Evolutionary conservation across 2,113 vertebrate species (phyloP), one percentile per base, ranked within the genome.

Genomic region (Myrmophylax atrothorax): DNA sequence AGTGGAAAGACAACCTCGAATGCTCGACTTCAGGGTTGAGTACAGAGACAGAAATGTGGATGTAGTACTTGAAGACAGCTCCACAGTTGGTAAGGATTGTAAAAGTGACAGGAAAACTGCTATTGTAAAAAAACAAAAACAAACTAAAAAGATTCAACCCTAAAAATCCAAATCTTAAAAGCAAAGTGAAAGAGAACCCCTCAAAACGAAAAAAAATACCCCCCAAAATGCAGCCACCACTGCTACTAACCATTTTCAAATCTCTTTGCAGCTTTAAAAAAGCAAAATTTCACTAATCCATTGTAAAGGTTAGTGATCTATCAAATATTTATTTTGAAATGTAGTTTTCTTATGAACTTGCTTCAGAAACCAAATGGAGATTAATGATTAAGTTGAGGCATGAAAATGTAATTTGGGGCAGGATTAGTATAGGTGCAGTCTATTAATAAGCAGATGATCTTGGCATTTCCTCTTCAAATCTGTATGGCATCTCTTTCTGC

Each of bases 21-120:
- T 99, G 99, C 98, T 99, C 67, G 98, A 99, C 97, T 99, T 99
- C 97, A 98, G 97, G 84, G 99, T 99, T 94, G 99, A 99, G 94
- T 99, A 99, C 98, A 98, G 99, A 97, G 99, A 99, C 95, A 99
- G 98, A 94, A 98, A 98, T 59, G 98, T 99, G 94, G 99, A 99
- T 94, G 98, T 99, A 96, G 99, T 99, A 92, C 98, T 99, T 89
- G 99, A 99, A 97, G 99, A 99, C 96, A 98, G 98, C 97, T 98
- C 98, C 96, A 97, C 99, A 97, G 99, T 99, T 50, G 99, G 99
- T 99, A 98, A 99, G 99, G 47, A 50, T 96, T 92, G 60, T 89
- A 31, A 64, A 94, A 72, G 49, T 24, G 7, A 56, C 49, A n/a
- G 64, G 5, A n/a, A 64, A 84, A 35, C 7, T 25, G 4, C 35